A percentile compares a stretch with the other conserved stretches of the same genome.
Evolutionary conservation across 2,113 vertebrate genomes (phyloP).

Genomic region (Eurystomus gularis): DNA sequence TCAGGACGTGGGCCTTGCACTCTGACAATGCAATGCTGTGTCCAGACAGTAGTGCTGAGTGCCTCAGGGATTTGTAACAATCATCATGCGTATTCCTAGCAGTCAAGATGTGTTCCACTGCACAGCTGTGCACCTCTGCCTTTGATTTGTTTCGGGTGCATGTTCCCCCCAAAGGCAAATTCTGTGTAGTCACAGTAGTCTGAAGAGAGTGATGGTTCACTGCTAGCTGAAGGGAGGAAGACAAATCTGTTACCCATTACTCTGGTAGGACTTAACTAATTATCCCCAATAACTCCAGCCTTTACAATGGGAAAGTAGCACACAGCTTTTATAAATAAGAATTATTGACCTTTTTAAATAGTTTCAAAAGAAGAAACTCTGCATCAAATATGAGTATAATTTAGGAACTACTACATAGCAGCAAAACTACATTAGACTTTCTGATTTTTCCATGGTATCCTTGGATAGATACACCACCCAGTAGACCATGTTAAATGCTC

Average conservation of each 20-base stretch:
- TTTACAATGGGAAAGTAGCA: conserved; percentile 71
- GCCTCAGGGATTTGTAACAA: neutral
- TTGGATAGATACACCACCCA: conserved; percentile 99
- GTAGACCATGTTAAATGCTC: conserved; percentile 98
- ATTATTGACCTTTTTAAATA: conserved; percentile 73
- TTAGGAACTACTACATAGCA: conserved; percentile 74
- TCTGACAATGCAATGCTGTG: conserved; percentile 7
- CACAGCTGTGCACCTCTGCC: conserved; percentile 37
- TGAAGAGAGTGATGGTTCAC: conserved; percentile 24
- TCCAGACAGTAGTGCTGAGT: conserved; percentile 24
- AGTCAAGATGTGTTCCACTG: conserved; percentile 23
- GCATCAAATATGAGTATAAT: conserved; percentile 71
- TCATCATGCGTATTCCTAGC: neutral
- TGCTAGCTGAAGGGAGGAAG: conserved; percentile 54
- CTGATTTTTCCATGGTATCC: conserved; percentile 91
- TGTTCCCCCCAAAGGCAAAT: conserved; percentile 17
- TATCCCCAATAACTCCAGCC: conserved; percentile 65
- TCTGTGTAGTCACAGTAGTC: neutral
- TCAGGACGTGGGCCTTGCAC: conserved; percentile 5
- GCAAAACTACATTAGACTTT: conserved; percentile 81
- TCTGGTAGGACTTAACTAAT: conserved; percentile 49
- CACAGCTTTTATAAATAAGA: conserved; percentile 75
- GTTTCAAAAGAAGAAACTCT: conserved; percentile 79
- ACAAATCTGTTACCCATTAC: conserved; percentile 42
- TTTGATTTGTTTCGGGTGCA: neutral